Conservation (phyloP, 37 sponge, comb jelly and placozoan species). For the Halichondria panicea region DNA sequence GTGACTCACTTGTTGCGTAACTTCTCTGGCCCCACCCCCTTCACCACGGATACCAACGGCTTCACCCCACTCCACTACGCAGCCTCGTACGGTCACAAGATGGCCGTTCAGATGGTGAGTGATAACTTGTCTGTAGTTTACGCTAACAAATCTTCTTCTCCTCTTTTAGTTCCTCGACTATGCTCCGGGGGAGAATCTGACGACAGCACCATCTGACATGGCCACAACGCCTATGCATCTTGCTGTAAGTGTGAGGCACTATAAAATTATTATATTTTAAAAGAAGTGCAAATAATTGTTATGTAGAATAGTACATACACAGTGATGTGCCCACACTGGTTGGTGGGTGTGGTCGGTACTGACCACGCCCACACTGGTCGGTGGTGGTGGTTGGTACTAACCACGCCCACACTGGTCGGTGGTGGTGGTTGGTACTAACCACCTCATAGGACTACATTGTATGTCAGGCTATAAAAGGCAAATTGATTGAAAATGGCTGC, state of each 20-base stretch:
- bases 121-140: not conserved
- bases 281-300: no score
- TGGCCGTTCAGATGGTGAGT: conserved; percentile 76
- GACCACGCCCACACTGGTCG: no score
- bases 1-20: conserved; percentile 76
- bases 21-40: conserved; percentile 41
- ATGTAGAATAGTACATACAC: no score
- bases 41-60: conserved; percentile 49
- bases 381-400: no score
- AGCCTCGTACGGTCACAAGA: conserved; percentile 76
- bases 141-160: not conserved
- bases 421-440: no score
- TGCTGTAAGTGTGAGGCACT: conserved; percentile 56
- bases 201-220: conserved; percentile 30
- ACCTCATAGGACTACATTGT: no score
- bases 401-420: no score
- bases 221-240: conserved; percentile 84
- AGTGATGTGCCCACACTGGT: no score
- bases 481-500: no score
- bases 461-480: no score
- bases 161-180: conserved; percentile 61
- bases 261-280: not conserved
- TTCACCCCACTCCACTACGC: conserved; percentile 86
- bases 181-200: conserved; percentile 48
- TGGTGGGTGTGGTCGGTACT: no score